Base-by-base conservation (phyloP, 2,888 invertebrate genomes). In the Macrosoma leucophasiata region DNA sequence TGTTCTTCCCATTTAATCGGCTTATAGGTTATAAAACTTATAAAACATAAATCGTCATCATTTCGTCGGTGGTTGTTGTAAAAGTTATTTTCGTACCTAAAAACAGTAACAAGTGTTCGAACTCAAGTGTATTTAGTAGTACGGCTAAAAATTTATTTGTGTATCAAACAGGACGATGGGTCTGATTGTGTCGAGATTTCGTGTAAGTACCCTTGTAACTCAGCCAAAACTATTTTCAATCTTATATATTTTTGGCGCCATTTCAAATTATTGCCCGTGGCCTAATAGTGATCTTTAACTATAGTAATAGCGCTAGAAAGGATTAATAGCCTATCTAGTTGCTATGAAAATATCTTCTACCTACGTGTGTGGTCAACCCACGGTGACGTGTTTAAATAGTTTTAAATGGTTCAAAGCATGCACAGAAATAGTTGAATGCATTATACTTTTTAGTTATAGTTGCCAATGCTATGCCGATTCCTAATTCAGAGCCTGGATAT, bases 151-250 rank as follows among this genome's bases (percentile, higher is more conserved):
- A 5, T 13, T 25, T 25, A 12, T 10, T 13, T 8, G 18, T 18
- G 18, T 21, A 18, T 22, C 9, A 13, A 18, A 24, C 31, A 35
- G 40, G 46, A 76, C 74, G 57, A 90, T 90, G 90, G 90, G 90
- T 47, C 73, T 87, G 39, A 84, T 90, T 49, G 76, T 89, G 68
- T 88, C 88, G 44, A 89, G 88, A 82, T 88, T 90, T 78, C 86
- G 89, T 68, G 90, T 90, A 75, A 87, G 89, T 86, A 62, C 26
- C 58, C 58, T 71, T 74, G 75, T 69, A 59, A 43, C 54, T 41
- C 41, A 67, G 78, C 79, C 76, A 78, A 77, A 62, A 62, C 64
- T 75, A 77, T 76, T 77, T 73, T 41, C 43, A 43, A 34, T 49
- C 48, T 64, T 52, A 51, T 60, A 63, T 53, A 49, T 48, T 44